Evolutionary conservation across 2,113 vertebrate genomes (phyloP).

Genomic region (Phalacrocorax brasilianus): DNA sequence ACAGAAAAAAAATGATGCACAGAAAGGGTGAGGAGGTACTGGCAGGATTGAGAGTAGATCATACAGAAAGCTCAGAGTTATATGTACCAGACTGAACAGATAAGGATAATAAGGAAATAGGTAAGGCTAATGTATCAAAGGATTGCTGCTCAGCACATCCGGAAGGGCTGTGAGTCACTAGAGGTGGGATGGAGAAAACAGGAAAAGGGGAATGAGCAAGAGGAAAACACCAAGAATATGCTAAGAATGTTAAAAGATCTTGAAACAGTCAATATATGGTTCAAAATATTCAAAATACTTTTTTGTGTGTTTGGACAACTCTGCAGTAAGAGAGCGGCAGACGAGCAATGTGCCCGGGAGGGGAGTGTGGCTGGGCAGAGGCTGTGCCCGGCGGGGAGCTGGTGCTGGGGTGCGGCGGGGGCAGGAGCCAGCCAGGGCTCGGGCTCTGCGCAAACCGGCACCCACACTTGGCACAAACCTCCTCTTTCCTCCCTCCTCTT

Average conservation of each 20-base stretch:
- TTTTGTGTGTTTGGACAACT: background rate
- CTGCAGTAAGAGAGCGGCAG: background rate
- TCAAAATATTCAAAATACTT: background rate
- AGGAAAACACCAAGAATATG: background rate
- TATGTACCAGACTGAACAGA: background rate
- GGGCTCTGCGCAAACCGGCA: background rate
- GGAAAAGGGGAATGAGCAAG: background rate
- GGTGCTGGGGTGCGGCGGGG: accelerated
- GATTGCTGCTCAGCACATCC: background rate
- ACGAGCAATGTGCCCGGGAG: background rate
- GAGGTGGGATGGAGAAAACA: background rate
- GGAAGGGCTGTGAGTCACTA: background rate
- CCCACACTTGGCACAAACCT: background rate
- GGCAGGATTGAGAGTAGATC: background rate
- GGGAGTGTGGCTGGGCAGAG: background rate
- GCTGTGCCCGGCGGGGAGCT: background rate
- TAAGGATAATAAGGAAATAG: background rate
- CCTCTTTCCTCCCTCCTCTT: background rate
- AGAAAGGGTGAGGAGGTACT: background rate
- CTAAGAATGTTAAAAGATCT: background rate
- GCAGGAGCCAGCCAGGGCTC: background rate
- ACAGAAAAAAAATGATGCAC: background rate
- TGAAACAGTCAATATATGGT: background rate
- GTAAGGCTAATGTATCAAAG: background rate
- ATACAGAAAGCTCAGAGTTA: background rate